phyloP scores from a whole-genome alignment of 2,888 invertebrate species.

The Polyommatus iphigenia region DNA sequence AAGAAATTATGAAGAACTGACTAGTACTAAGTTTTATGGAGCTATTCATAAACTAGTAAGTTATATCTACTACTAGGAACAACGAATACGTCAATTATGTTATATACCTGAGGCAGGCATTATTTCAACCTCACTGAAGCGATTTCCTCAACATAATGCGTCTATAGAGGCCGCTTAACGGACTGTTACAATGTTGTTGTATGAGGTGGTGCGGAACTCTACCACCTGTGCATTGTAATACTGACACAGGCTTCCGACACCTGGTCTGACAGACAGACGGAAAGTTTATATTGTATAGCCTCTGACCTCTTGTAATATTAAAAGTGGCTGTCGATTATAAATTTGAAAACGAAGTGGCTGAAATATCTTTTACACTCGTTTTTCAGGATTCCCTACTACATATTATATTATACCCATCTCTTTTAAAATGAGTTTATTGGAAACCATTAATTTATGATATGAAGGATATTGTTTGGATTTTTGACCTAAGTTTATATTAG shows the following conservation, averaged over 20 bases:
- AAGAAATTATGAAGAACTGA: background rate
- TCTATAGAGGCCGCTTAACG: background rate
- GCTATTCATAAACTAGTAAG: too few relatives aligned
- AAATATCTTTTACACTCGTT: too few relatives aligned
- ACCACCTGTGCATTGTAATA: background rate
- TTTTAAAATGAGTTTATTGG: too few relatives aligned
- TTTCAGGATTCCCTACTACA: too few relatives aligned
- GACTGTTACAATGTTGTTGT: constrained; percentile 5
- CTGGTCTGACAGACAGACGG: constrained; percentile 33
- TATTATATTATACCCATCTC: too few relatives aligned
- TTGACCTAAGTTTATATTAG: too few relatives aligned
- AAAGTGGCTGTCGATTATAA: background rate
- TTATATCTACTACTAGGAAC: background rate
- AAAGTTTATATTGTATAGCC: too few relatives aligned
- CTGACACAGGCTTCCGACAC: constrained; percentile 52
- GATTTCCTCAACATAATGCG: background rate
- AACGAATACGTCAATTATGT: background rate
- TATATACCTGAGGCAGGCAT: background rate
- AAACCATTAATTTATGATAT: too few relatives aligned
- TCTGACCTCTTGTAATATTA: background rate
- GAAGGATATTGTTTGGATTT: too few relatives aligned
- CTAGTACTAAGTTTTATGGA: background rate
- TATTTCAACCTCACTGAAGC: background rate
- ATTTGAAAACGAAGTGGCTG: too few relatives aligned
- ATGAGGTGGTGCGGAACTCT: background rate